Conservation (phyloP, 1,140 invertebrate species). For the Wasmannia auropunctata region DNA sequence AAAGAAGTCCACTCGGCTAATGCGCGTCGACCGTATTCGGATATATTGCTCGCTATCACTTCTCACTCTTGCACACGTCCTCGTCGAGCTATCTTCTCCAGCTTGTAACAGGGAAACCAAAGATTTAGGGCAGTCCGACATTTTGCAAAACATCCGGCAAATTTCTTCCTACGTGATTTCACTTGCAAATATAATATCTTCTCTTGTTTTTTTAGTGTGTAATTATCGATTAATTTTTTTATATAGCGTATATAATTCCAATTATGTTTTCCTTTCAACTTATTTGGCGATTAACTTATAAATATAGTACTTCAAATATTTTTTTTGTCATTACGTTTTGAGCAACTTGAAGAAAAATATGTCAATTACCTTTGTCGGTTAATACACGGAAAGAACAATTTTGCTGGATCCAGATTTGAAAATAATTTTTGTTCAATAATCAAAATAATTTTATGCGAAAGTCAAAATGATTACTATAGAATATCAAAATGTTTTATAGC, state of each 20-base stretch:
- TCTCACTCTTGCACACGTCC: background rate
- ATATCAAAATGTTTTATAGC: too few species aligned
- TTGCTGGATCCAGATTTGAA: too few species aligned
- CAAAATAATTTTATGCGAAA: too few species aligned
- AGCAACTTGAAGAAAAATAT: background rate
- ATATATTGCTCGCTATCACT: constrained; percentile 23
- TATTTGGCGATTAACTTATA: background rate
- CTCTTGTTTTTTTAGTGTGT: background rate
- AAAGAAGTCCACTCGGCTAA: constrained; percentile 28
- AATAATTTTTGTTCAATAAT: too few species aligned
- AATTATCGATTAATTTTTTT: background rate
- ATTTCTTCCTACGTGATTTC: background rate
- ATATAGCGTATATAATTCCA: background rate
- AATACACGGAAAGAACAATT: too few species aligned
- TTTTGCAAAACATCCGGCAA: background rate
- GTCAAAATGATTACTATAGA: too few species aligned
- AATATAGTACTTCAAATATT: too few species aligned
- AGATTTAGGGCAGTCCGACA: background rate
- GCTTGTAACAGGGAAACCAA: background rate
- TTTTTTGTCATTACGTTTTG: background rate
- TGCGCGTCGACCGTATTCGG: background rate
- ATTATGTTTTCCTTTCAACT: background rate
- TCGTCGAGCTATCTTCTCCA: background rate
- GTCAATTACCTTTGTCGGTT: background rate
- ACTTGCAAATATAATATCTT: background rate